Evolutionary conservation across 2,113 vertebrate species (phyloP), one percentile per base, ranked within the genome.

Genomic region (Aegithalos caudatus): DNA sequence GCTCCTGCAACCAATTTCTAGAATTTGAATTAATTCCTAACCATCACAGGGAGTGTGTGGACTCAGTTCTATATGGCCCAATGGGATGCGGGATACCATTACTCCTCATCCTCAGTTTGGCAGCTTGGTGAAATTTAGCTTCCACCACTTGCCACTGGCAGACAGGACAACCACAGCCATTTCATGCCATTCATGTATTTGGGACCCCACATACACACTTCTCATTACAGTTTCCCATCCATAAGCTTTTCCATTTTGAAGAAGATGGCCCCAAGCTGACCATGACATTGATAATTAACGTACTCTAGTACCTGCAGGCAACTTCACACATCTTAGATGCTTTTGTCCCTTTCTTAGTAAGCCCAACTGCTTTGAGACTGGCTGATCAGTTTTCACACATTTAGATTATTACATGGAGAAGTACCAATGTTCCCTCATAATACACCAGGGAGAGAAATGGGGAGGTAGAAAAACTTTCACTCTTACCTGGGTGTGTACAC

Each of bases 251-350:
- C 50, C 24, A 35, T 3, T 66, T 67, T 80, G 53, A 86, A 80
- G 74, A 64, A 40, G 47, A 64, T 7, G 14, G 4, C 12, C 20
- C 4, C 11, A 47, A 33, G 22, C 1, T 81, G 65, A 48, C 18
- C 0, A 0, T 29, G n/a, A 37, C 28, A 56, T 29, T 0, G 0
- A 47, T 47, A 86, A 9, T 35, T 73, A 50, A 70, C 2, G 10
- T n/a, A 61, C 7, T 17, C 27, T n/a, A 25, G 37, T 23, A 82
- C 22, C 65, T 51, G 58, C 2, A 3, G 29, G 11, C 37, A 85
- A 61, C 23, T 67, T 72, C 57, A 45, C 22, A 24, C 19, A 73
- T 14, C 66, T 70, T 58, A 53, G 42, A 29, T 28, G 16, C 8
- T 86, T 80, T 65, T 60, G 17, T n/a, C 38, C 31, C 35, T 74